Conservation (phyloP, 2,113 vertebrate species). For the Cichladusa arquata region DNA sequence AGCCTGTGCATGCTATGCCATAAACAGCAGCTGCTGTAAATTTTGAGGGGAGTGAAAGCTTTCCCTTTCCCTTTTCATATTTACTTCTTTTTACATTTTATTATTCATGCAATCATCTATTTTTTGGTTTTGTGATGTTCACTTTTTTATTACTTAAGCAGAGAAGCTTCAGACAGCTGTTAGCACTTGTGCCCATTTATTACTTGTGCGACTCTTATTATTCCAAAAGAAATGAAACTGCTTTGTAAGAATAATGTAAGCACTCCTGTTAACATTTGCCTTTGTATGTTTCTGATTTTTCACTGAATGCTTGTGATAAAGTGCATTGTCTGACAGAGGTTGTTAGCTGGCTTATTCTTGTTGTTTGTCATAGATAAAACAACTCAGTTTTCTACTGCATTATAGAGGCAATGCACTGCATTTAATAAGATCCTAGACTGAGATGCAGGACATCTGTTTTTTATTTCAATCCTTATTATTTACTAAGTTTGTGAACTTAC, state of each 20-base stretch:
- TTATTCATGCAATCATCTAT: neutral
- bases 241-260: neutral
- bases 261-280: neutral
- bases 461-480: conserved; percentile 15
- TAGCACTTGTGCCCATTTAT: neutral
- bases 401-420: neutral
- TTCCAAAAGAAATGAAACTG: neutral
- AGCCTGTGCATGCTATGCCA: neutral
- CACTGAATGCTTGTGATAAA: neutral
- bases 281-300: neutral
- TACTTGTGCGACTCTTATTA: neutral
- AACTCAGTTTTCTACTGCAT: neutral
- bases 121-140: neutral
- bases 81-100: neutral
- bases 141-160: neutral
- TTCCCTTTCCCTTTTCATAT: neutral
- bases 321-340: neutral
- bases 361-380: neutral
- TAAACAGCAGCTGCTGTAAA: neutral
- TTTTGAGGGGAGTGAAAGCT: neutral
- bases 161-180: neutral
- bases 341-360: neutral
- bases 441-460: neutral
- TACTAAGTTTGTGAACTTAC: conserved; percentile 9
- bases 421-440: neutral